Conservation (phyloP, 2,888 invertebrate species). For the Ernsta delagoae region DNA sequence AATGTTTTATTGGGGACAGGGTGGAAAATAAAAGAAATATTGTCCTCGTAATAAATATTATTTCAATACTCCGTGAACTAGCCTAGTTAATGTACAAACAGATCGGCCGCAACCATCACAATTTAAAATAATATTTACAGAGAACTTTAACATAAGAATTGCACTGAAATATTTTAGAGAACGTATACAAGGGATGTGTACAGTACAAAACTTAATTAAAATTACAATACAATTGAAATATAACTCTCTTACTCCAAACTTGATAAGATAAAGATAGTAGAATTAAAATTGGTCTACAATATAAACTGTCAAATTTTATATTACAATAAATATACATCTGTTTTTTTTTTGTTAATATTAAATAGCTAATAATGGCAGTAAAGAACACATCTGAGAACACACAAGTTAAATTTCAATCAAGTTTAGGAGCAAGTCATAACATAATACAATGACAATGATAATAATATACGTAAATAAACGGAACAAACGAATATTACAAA, state of each 20-base stretch:
- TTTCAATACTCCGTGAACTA: constrained; percentile 68
- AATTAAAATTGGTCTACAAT: constrained; percentile 41
- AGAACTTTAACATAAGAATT: constrained; percentile 55
- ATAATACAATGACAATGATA: constrained; percentile 12
- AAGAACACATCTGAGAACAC: constrained; percentile 18
- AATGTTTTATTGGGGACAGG: too few species aligned
- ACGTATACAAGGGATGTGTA: constrained; percentile 23
- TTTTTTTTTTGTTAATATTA: background rate
- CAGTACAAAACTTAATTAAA: constrained; percentile 41
- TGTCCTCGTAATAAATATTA: constrained; percentile 80
- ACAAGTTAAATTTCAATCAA: constrained; percentile 21
- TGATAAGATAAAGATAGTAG: constrained; percentile 35
- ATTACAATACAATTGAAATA: constrained; percentile 38
- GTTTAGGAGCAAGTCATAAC: constrained; percentile 34
- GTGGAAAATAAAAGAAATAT: constrained; percentile 54
- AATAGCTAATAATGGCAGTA: constrained; percentile 35
- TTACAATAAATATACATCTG: constrained; percentile 30
- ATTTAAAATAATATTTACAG: constrained; percentile 82
- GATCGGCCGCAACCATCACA: constrained; percentile 56
- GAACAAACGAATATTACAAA: constrained; percentile 32
- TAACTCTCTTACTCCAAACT: constrained; percentile 43
- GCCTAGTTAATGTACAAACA: constrained; percentile 64
- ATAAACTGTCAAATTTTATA: constrained; percentile 34
- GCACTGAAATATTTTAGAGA: constrained; percentile 47
- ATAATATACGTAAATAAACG: constrained; percentile 22